Evolutionary conservation across 2,797 vertebrate genomes (phyloP), one percentile per base, ranked within the genome.

Genomic region (Propithecus deckenii): DNA sequence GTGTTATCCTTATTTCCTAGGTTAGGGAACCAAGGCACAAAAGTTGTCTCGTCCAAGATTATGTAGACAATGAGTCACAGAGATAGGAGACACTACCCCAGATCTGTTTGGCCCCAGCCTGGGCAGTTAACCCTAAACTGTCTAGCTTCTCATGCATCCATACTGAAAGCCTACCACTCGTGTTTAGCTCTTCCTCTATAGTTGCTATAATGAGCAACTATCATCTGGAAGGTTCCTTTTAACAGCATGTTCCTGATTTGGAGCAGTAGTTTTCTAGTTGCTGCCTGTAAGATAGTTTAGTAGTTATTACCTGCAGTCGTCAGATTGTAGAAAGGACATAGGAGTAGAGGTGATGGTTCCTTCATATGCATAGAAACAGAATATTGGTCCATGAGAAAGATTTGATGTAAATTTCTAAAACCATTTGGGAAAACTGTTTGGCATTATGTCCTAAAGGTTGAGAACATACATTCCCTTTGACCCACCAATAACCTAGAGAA

Each of bases 111-210:
- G 14, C 52, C 18, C 30, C 23, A 0, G 30, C 2, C 63, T 23
- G 17, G 17, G 59, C 32, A 15, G n/a, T 15, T 32, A 7, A 9
- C 43, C n/a, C 30, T 32, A 3, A 4, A 5, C 0, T 15, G 0
- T 4, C 0, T 10, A 10, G 46, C 41, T 15, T 30, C 46, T 15
- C 7, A 1, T 1, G 1, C 0, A 0, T 30, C 20, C 8, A 0
- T 12, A 4, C 48, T 22, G 2, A 10, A 17, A 28, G 78, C 43
- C 50, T 18, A 7, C 17, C 7, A 41, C 13, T 9, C 6, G 0
- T 50, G 67, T 7, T 14, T 10, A 0, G 78, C 28, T 55, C 41
- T 69, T 30, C 71, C 28, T 12, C 61, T 11, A 4, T 2, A 4
- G 50, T 52, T 15, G 46, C n/a, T 8, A 6, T 30, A 30, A 3